Evolutionary conservation across 2,797 vertebrate species (phyloP).

Genomic region (Lepus oiostolus): DNA sequence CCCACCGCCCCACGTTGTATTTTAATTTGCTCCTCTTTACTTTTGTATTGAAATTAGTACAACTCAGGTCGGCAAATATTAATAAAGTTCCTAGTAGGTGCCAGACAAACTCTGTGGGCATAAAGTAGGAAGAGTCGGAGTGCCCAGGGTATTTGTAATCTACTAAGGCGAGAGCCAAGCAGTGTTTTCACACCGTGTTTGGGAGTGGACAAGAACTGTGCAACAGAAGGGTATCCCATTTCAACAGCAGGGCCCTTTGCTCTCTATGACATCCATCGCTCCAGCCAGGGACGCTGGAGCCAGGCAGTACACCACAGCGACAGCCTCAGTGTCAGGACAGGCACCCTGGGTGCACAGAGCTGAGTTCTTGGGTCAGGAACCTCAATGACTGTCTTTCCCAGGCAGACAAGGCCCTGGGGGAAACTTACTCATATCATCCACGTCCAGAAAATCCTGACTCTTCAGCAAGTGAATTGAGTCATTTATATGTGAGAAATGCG

Average conservation of each 20-base stretch:
- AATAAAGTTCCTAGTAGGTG: background rate
- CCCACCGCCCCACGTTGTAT: background rate
- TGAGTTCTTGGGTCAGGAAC: background rate
- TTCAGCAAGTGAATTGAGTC: background rate
- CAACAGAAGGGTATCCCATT: background rate
- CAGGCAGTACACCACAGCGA: background rate
- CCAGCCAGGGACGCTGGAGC: background rate
- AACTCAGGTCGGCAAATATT: background rate
- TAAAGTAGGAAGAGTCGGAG: background rate
- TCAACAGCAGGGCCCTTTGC: background rate
- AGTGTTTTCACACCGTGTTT: background rate
- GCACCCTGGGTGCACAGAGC: background rate
- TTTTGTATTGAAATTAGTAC: constrained; percentile 14
- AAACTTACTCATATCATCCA: background rate
- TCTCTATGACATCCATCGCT: background rate
- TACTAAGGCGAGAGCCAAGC: background rate
- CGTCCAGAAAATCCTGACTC: background rate
- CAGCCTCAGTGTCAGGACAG: background rate
- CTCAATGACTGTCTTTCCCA: background rate
- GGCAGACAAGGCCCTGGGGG: background rate
- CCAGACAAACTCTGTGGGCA: background rate
- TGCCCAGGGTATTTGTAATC: background rate
- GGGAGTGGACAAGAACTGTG: background rate
- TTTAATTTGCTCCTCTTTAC: constrained; percentile 18
- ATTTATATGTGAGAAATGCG: background rate